These are phyloP conservation scores for Acanthoscelides obtectus DNA, from an alignment of 2,888 invertebrate species.

Conservation along the genomic window DNA sequence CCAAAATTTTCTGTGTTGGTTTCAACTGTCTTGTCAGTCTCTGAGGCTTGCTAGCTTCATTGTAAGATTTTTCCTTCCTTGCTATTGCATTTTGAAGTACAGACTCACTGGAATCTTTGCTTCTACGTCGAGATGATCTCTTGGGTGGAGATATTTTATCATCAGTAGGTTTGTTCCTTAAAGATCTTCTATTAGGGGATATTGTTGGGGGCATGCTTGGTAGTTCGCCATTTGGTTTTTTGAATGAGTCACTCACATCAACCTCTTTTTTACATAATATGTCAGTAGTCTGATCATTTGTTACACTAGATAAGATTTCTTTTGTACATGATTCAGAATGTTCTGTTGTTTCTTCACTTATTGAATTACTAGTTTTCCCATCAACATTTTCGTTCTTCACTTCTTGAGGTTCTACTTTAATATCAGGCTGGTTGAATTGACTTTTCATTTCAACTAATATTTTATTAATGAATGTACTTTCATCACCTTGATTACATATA, in stretches of 20 bases:
- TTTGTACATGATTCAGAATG: neutral
- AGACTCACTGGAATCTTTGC: conserved; percentile 59
- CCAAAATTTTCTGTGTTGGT: conserved; percentile 63
- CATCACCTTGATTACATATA: conserved; percentile 13
- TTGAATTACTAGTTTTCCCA: neutral
- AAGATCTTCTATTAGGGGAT: conserved; percentile 44
- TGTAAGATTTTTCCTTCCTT: conserved; percentile 66
- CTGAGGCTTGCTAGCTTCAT: conserved; percentile 49
- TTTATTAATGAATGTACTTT: conserved; percentile 35
- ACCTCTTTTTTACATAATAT: conserved; percentile 16
- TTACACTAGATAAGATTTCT: neutral
- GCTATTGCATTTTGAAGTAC: conserved; percentile 68
- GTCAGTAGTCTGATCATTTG: conserved; percentile 2
- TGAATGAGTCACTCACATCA: conserved; percentile 23
- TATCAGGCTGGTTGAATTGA: conserved; percentile 43
- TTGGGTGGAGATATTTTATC: conserved; percentile 44
- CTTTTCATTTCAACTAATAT: conserved; percentile 44
- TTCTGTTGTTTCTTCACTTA: neutral
- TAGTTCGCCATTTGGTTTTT: conserved; percentile 31
- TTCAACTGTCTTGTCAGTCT: conserved; percentile 57
- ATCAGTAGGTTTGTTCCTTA: conserved; percentile 29
- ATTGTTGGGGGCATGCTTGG: conserved; percentile 40
- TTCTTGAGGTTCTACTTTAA: conserved; percentile 15
- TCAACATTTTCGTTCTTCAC: conserved; percentile 14
- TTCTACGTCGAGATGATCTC: conserved; percentile 59